Base-by-base conservation (phyloP, 2,113 vertebrate species). In the Poecilia latipinna region DNA sequence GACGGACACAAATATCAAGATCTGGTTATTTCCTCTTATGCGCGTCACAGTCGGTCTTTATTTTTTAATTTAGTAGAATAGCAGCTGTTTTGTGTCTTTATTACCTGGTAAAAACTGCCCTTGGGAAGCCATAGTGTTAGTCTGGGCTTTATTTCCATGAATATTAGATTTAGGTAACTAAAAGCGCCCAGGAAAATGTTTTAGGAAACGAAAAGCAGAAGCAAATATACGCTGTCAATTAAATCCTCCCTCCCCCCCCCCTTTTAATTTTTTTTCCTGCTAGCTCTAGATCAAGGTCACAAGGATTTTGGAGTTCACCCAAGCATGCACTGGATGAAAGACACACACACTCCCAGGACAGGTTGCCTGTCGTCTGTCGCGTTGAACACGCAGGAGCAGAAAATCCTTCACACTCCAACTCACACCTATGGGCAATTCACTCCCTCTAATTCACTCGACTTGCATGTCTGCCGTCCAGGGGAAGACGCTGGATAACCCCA, bases 401-500 rank as follows among this genome's bases (percentile, higher is more conserved):
- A 65, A 82, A 65, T 28, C 17, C 17, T 31, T 75, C 12, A 28
- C 48, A 67, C 32, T 77, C 37, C 6, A 8, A 13, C 35, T 81
- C 65, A 70, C 75, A 78, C 61, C 70, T 51, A 29, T 65, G 4
- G 67, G n/a, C 51, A 51, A 51, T 42, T 28, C 4, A 70, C 72
- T 62, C 60, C 19, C 51, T 73, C 54, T 70, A 42, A 19, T 75
- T 37, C 61, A 51, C 28, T 37, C 72, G 70, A 66, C 60, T 74
- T 26, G 35, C 48, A 72, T 24, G 67, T 68, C 42, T 77, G 60
- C 3, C 15, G 61, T 60, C 32, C 66, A 29, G 32, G 54, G 44
- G 17, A 73, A 60, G 39, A 70, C 54, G 75, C 70, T 78, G 64
- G 32, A 80, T 70, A 39, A 77, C 61, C 71, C 35, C 17, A 13